Evolutionary conservation across 2,797 vertebrate genomes (phyloP).

Genomic region (Hoplostethus atlanticus): DNA sequence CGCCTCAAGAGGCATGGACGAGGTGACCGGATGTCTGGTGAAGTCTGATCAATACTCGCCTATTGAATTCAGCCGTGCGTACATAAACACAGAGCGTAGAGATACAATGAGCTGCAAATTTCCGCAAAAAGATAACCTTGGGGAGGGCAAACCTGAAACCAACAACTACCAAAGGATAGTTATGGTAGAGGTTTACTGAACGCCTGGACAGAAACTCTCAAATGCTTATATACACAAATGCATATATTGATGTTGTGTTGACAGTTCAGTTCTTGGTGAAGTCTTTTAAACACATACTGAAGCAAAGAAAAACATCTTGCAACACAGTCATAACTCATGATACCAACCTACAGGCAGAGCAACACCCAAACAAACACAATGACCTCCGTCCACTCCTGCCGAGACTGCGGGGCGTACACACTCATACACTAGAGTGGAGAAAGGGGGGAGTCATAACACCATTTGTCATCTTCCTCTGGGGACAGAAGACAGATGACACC

Average conservation of each 20-base stretch:
- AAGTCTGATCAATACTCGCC: constrained; percentile 35
- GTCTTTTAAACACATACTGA: no score
- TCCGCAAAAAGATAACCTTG: no score
- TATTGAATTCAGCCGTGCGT: constrained; percentile 15
- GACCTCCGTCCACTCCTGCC: not conserved
- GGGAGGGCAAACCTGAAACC: no score
- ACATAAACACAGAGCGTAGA: not conserved
- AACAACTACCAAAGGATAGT: no score
- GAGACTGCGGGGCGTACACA: constrained; percentile 15
- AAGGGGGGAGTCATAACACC: constrained; percentile 29
- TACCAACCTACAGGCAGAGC: not conserved
- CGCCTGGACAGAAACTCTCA: no score
- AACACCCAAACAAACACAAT: not conserved
- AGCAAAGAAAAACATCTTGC: no score
- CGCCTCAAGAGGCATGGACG: not conserved
- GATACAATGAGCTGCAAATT: not conserved
- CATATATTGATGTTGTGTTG: no score
- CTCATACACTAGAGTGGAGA: constrained; percentile 2
- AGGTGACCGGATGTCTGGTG: constrained; percentile 32
- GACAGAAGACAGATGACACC: constrained; percentile 70
- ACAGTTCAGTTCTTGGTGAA: no score
- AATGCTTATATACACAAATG: no score
- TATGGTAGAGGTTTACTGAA: no score
- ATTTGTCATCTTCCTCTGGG: constrained; percentile 67
- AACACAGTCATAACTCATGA: not conserved